Base-by-base conservation (phyloP, 2,888 invertebrate genomes). In the Endomychus coccineus region DNA sequence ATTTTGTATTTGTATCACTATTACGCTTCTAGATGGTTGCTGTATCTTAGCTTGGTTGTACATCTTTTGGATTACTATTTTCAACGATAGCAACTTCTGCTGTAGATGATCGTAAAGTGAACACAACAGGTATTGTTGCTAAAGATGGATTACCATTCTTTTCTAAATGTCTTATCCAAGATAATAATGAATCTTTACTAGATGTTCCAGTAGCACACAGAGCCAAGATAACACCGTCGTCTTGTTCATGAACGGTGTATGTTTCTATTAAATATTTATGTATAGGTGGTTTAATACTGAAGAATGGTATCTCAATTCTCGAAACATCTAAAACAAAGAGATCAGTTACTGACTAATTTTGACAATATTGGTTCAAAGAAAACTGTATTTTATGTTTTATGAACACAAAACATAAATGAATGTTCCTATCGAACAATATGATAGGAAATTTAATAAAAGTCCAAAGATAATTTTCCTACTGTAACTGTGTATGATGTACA, bases 161-260 rank as follows among this genome's bases (percentile, higher is more conserved):
- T 62, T 92, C 85, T 46, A 92, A 61, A 53, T 83, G 73, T 34
- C 89, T 75, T 55, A 94, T 79, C 92, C 87, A 96, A 0, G 91
- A 89, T n/a, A 94, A 65, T 4, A 96, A 66, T 0, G 95, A 94
- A 66, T 94, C 92, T 65, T 88, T 80, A 39, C 84, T 83, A 10
- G 88, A 87, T 6, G 87, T 83, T 32, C 95, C 95, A 39, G 95
- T 94, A 15, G 90, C 89, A 68, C 91, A 91, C 32, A 91, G 71
- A 5, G 83, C 83, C 47, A 89, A 75, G 52, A 95, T 82, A 1
- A 83, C 84, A 3, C 91, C 92, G 66, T 96, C 94, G 36, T 86
- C 82, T 66, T 96, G 94, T 61, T 94, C 89, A 61, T 97, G 95
- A 1, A 91, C 78, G 15, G 82, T 78, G 6, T 78, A 78, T 40